Evolutionary conservation across 2,113 vertebrate species (phyloP).

Genomic region (Patagioenas fasciata): DNA sequence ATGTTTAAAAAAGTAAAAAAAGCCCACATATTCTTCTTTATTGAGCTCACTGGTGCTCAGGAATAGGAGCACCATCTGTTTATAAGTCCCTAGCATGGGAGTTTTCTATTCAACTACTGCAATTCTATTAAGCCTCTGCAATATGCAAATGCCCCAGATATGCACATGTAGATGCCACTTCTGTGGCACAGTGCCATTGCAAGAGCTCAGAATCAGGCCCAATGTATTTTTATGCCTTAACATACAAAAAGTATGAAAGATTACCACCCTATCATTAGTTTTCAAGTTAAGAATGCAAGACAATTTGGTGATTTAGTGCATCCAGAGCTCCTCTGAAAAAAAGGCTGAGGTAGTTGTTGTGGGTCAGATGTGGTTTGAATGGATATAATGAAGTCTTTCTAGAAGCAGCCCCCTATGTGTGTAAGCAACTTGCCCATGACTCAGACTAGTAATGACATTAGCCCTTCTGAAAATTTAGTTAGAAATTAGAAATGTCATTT

Average conservation of each 20-base stretch:
- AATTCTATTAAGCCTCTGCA: slow-evolving; percentile 20
- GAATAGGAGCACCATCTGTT: slow-evolving; percentile 48
- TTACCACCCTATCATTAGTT: not conserved
- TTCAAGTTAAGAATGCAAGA: not conserved
- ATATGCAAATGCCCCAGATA: slow-evolving; percentile 6
- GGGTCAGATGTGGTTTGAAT: not conserved
- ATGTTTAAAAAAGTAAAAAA: not conserved
- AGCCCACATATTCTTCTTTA: not conserved
- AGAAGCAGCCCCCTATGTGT: not conserved
- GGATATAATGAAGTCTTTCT: not conserved
- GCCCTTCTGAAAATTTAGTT: not conserved
- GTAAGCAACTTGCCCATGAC: not conserved
- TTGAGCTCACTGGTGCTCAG: slow-evolving; percentile 4
- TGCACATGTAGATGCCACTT: not conserved
- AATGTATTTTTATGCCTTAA: not conserved
- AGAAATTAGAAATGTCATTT: not conserved
- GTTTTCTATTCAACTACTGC: not conserved
- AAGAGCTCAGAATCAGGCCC: not conserved
- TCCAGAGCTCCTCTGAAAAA: not conserved
- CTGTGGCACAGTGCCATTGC: not conserved
- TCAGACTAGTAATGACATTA: not conserved
- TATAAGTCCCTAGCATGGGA: not conserved
- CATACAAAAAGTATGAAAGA: not conserved
- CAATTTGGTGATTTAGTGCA: not conserved
- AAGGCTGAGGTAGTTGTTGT: not conserved